phyloP scores from a whole-genome alignment of 2,888 invertebrate species.

The Luperina testacea region DNA sequence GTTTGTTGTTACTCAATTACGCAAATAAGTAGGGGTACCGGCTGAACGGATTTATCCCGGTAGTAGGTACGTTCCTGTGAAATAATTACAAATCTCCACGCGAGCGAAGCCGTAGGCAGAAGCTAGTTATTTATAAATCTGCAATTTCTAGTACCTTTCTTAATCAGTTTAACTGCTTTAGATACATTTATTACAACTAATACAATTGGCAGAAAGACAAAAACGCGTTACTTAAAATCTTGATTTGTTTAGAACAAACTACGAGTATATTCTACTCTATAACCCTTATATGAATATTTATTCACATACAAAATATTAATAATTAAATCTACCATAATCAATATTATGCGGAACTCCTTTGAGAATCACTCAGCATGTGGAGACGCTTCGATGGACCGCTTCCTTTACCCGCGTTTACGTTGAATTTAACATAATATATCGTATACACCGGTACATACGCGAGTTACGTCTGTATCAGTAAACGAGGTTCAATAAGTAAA shows the following conservation, averaged over 20 bases:
- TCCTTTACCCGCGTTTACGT: conserved; percentile 68
- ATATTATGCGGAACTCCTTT: conserved; percentile 41
- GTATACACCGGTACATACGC: conserved; percentile 19
- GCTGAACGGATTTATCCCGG: neutral
- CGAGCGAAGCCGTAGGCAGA: neutral
- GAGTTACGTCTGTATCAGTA: conserved; percentile 38
- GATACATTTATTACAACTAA: neutral
- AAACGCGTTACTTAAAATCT: neutral
- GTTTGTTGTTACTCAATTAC: neutral
- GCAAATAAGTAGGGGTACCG: neutral
- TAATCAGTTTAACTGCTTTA: neutral
- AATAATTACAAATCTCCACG: neutral
- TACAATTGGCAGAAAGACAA: neutral
- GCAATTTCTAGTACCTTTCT: neutral
- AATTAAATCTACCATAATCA: conserved; percentile 25
- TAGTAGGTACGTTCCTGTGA: too few species aligned
- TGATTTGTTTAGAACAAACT: neutral
- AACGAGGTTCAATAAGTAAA: conserved; percentile 24
- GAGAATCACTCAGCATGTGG: conserved; percentile 66
- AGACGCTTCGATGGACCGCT: conserved; percentile 69
- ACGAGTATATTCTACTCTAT: neutral
- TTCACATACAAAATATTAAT: conserved; percentile 24
- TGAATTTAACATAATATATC: conserved; percentile 63
- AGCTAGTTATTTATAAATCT: neutral
- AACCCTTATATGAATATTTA: neutral